Percentiles rank a stretch among this genome's conserved stretches.
phyloP scores from a whole-genome alignment of 2,888 invertebrate species.

The Polymixis flavicincta region DNA sequence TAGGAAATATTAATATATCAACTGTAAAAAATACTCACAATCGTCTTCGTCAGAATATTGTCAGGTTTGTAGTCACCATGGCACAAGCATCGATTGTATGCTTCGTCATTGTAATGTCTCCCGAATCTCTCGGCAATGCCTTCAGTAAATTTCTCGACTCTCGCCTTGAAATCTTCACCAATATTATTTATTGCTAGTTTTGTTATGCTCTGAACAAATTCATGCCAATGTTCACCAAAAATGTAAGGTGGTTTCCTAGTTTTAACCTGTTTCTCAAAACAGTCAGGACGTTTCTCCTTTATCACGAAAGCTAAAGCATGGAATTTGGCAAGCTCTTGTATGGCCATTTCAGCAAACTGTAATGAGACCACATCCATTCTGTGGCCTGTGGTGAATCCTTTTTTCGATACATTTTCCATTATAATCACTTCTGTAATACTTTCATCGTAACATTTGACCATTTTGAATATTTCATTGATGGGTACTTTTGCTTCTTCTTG shows the following conservation, averaged over 20 bases:
- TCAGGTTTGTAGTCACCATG: conserved; percentile 83
- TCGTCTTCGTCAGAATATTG: conserved; percentile 77
- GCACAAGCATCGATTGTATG: conserved; percentile 69
- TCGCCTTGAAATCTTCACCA: conserved; percentile 63
- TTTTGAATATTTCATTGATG: conserved; percentile 69
- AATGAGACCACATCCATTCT: conserved; percentile 74
- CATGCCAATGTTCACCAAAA: conserved; percentile 69
- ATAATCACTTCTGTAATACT: conserved; percentile 71
- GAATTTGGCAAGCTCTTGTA: conserved; percentile 78
- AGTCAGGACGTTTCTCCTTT: conserved; percentile 70
- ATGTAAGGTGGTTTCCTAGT: conserved; percentile 53
- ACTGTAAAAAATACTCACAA: conserved; percentile 69
- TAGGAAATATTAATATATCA: background rate
- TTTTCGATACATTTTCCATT: conserved; percentile 76
- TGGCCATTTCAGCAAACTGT: conserved; percentile 73
- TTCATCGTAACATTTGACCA: conserved; percentile 73
- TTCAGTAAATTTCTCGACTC: conserved; percentile 60
- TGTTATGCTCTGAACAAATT: conserved; percentile 60
- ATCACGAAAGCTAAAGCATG: conserved; percentile 77
- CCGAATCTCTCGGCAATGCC: conserved; percentile 63
- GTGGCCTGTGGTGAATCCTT: conserved; percentile 72
- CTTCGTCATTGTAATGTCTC: conserved; percentile 65
- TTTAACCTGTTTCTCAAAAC: conserved; percentile 71
- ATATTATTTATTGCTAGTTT: conserved; percentile 61
- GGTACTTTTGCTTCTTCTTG: conserved; percentile 75